These are phyloP conservation scores for Cheilosia vernalis DNA, from an alignment of 2,888 invertebrate species.

Conservation along the genomic window DNA sequence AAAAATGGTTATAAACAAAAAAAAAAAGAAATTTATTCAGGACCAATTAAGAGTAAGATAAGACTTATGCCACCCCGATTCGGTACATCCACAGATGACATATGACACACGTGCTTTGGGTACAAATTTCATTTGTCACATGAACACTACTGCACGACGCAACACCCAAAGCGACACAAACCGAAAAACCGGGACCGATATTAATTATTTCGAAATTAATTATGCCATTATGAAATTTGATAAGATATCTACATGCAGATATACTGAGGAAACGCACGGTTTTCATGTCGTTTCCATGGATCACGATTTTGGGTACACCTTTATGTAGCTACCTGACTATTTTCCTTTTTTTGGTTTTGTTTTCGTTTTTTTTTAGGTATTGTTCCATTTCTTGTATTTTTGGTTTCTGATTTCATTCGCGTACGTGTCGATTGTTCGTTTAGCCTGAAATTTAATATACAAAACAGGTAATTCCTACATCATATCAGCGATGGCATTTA, in stretches of 20 bases:
- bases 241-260: slow-evolving; percentile 77
- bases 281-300: slow-evolving; percentile 52
- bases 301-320: slow-evolving; percentile 53
- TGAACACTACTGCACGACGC: slow-evolving; percentile 2
- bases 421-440: slow-evolving; percentile 64
- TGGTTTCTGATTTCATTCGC: slow-evolving; percentile 65
- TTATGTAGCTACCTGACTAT: slow-evolving; percentile 55
- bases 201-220: slow-evolving; percentile 80
- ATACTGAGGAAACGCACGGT: slow-evolving; percentile 58
- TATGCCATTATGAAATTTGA: slow-evolving; percentile 83
- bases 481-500: slow-evolving; percentile 59
- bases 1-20: slow-evolving; percentile 20
- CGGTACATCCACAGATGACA: slow-evolving; percentile 34
- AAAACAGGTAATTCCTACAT: slow-evolving; percentile 69
- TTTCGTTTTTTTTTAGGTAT: slow-evolving; percentile 22
- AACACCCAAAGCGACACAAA: background rate
- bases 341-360: slow-evolving; percentile 16
- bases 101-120: slow-evolving; percentile 49
- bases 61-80: slow-evolving; percentile 42
- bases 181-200: slow-evolving; percentile 26
- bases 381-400: slow-evolving; percentile 30
- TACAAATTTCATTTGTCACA: slow-evolving; percentile 29
- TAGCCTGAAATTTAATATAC: slow-evolving; percentile 67
- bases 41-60: slow-evolving; percentile 55
- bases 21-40: slow-evolving; percentile 45